Evolutionary conservation across 2,888 invertebrate genomes (phyloP), one percentile per base, ranked within the genome.

Genomic region (Drosophila neotestacea): DNA sequence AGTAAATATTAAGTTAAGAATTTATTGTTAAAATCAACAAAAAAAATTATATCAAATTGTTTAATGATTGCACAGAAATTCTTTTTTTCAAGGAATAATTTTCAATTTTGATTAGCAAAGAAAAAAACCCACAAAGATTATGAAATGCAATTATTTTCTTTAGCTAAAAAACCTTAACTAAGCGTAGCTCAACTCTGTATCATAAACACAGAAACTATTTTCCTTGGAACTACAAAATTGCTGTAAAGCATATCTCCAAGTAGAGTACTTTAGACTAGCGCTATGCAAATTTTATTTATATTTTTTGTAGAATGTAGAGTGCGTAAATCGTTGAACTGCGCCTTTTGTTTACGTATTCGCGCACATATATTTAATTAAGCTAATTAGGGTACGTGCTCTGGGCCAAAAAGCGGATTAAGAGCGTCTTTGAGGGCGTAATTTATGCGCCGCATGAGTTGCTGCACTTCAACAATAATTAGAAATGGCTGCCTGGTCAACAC

Each of bases 331-430:
- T 30, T 67, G 54, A 64, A 64, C 66, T 72, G 51, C 65, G 65
- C 64, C 62, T 59, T 59, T 73, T 88, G 88, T 80, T 81, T 83
- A 70, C 82, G 80, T 77, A 85, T 79, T 79, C 76, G 66, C 71
- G 74, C 84, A 89, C 73, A 82, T 81, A 84, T 87, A 90, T 91
- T 90, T 90, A 90, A 90, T 91, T 91, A 82, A 83, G 81, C 90
- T 90, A 90, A 91, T 90, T 90, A 90, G 86, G 80, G 72, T 73
- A 86, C 86, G 90, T 91, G 88, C 90, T 77, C 63, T 44, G 81
- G 70, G 75, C 73, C 55, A 65, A 61, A 73, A 70, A 63, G 73
- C 69, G 66, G 77, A 81, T 81, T 84, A 81, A 74, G 64, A 70
- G 62, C 56, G 88, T 77, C 88, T 86, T 85, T 67, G 66, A 42